Base-by-base conservation (phyloP, 2,113 vertebrate species). In the Actenoides lindsayi region DNA sequence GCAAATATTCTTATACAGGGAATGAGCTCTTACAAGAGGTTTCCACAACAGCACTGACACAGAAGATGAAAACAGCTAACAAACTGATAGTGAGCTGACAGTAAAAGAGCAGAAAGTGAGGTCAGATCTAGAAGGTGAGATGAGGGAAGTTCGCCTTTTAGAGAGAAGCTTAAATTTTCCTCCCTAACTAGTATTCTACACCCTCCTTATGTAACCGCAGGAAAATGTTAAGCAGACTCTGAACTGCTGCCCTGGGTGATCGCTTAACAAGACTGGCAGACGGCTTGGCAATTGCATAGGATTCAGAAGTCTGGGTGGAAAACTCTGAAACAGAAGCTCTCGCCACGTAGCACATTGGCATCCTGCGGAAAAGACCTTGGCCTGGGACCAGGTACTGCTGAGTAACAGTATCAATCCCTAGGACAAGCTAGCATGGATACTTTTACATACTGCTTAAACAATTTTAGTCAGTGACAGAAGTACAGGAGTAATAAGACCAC, bases 281-380 rank as follows among this genome's bases (percentile, higher is more conserved):
- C 19, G 0, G 79, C 74, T 96, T 93, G 96, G 92, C 88, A 91
- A 65, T 27, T 35, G 83, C 69, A 33, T 94, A 5, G 56, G 39
- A 84, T 93, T 94, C 65, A 90, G 95, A 94, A 91, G 48, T 81
- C 86, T 0, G 2, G 60, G 69, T 84, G 95, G 95, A 97, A 97
- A 96, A 96, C 83, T 89, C 86, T 71, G 83, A 93, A 93, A 96
- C 86, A 94, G 92, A 95, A 95, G 83, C 95, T 87, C 54, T 87
- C 2, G 77, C 95, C 95, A 95, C 91, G 77, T 92, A 92, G 96
- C 62, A 59, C 70, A 84, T 57, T 91, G 95, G 89, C 90, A 95
- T 93, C 86, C 95, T 95, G 83, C 13, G 44, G 90, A 90, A 95
- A 94, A 94, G 95, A 78, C 77, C 74, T 96, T 97, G 96, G 96